Conservation (phyloP, 2,888 invertebrate species). For the Tortricodes alternella region DNA sequence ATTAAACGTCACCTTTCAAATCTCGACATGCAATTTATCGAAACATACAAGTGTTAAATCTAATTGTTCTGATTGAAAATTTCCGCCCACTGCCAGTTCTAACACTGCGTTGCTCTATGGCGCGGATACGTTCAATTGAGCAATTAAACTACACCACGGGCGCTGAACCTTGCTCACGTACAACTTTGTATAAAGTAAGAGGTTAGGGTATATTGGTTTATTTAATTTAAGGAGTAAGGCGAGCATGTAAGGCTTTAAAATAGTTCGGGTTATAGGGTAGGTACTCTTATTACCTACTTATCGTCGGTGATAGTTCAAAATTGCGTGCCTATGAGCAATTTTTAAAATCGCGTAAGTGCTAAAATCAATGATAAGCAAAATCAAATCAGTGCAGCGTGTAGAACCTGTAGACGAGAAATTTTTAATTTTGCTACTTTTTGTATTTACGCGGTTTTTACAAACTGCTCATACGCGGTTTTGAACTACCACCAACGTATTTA, state of each 20-base stretch:
- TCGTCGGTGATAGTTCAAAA: no score
- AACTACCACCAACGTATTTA: no score
- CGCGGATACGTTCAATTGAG: conserved; percentile 75
- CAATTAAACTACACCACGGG: conserved; percentile 53
- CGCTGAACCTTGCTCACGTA: background rate
- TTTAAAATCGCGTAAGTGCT: no score
- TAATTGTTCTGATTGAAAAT: conserved; percentile 39
- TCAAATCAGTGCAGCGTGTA: no score
- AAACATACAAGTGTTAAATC: conserved; percentile 42
- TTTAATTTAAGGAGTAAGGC: conserved; percentile 1
- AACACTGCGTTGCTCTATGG: conserved; percentile 48
- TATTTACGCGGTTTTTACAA: no score
- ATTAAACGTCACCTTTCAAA: conserved; percentile 45
- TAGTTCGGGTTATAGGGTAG: no score
- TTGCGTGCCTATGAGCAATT: no score
- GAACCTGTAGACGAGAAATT: no score
- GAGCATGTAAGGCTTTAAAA: background rate
- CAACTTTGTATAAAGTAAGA: background rate
- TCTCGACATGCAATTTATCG: conserved; percentile 44
- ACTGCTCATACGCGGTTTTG: no score
- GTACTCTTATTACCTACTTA: no score
- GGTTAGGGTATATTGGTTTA: background rate
- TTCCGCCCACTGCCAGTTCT: conserved; percentile 50
- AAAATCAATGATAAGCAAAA: no score
- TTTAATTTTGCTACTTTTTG: no score